A percentile compares a stretch with the other conserved stretches of the same genome.
phyloP scores from a whole-genome alignment of 1,140 invertebrate genomes.

The Polyergus mexicanus region DNA sequence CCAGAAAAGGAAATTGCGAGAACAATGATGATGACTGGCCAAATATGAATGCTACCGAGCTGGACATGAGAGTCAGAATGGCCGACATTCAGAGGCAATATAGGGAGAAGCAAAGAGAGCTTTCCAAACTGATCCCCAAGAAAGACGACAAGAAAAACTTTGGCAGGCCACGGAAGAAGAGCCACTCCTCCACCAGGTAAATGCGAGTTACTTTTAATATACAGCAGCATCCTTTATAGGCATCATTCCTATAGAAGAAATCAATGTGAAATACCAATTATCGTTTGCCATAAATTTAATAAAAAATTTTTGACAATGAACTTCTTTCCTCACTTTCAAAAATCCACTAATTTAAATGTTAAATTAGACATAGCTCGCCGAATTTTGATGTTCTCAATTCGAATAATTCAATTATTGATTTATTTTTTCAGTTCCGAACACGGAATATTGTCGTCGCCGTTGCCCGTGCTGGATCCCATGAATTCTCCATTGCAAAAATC shows the following conservation, averaged over 20 bases:
- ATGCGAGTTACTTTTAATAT: background rate
- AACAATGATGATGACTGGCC: constrained; percentile 85
- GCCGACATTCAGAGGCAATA: constrained; percentile 94
- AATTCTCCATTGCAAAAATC: constrained; percentile 58
- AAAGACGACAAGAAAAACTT: constrained; percentile 84
- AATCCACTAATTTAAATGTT: background rate
- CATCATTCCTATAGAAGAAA: background rate
- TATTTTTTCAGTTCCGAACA: constrained; percentile 73
- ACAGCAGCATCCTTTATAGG: no score
- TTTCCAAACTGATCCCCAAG: constrained; percentile 90
- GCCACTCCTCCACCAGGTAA: constrained; percentile 80
- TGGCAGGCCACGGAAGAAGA: constrained; percentile 81
- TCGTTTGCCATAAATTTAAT: background rate
- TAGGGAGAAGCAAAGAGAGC: constrained; percentile 93
- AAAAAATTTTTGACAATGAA: background rate
- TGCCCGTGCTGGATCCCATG: constrained; percentile 57
- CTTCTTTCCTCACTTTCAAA: background rate
- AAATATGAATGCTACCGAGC: constrained; percentile 91
- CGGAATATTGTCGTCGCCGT: constrained; percentile 60
- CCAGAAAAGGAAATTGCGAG: constrained; percentile 75
- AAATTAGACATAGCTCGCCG: background rate
- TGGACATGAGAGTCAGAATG: constrained; percentile 92
- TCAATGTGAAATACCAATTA: background rate
- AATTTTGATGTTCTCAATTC: background rate
- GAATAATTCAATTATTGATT: background rate